phyloP scores from a whole-genome alignment of 64 coral and sea anemone genomes.

The Porites australiensis region DNA sequence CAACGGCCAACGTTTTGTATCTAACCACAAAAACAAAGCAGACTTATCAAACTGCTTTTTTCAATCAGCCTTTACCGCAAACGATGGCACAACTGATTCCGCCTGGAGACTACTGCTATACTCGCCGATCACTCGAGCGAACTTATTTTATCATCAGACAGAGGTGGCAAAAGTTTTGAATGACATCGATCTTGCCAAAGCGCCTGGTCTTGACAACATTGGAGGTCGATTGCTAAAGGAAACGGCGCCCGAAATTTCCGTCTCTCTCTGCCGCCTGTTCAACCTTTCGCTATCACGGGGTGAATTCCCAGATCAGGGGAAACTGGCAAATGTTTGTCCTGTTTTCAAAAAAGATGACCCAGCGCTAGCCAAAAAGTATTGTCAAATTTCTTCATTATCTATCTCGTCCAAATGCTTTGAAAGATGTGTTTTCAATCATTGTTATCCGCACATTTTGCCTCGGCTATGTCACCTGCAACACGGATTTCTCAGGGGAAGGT shows the following conservation, averaged over 20 bases:
- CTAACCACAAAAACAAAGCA: conserved; percentile 31
- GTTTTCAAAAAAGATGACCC: conserved; percentile 67
- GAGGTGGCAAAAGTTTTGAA: conserved; percentile 30
- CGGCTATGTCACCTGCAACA: conserved; percentile 24
- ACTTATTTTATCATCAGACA: not conserved
- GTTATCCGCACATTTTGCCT: not conserved
- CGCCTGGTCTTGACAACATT: conserved; percentile 58
- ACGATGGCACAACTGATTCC: not conserved
- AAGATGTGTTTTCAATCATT: conserved; percentile 58
- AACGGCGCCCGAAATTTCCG: conserved; percentile 48
- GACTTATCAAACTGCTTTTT: not conserved
- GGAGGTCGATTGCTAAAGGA: conserved; percentile 10
- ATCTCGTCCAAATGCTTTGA: conserved; percentile 56
- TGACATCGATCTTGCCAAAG: conserved; percentile 56
- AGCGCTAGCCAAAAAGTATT: conserved; percentile 37
- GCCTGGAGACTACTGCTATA: not conserved
- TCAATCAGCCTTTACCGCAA: too few species aligned
- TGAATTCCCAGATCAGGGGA: conserved; percentile 40
- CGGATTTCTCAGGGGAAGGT: conserved; percentile 40
- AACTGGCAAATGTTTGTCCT: conserved; percentile 42
- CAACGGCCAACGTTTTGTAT: conserved; percentile 10
- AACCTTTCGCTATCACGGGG: conserved; percentile 54
- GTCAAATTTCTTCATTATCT: conserved; percentile 50
- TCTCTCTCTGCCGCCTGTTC: conserved; percentile 55
- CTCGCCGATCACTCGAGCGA: not conserved